These are phyloP conservation scores for Lissonota sp. DNA, from an alignment of 2,888 invertebrate species.

Conservation along the genomic window DNA sequence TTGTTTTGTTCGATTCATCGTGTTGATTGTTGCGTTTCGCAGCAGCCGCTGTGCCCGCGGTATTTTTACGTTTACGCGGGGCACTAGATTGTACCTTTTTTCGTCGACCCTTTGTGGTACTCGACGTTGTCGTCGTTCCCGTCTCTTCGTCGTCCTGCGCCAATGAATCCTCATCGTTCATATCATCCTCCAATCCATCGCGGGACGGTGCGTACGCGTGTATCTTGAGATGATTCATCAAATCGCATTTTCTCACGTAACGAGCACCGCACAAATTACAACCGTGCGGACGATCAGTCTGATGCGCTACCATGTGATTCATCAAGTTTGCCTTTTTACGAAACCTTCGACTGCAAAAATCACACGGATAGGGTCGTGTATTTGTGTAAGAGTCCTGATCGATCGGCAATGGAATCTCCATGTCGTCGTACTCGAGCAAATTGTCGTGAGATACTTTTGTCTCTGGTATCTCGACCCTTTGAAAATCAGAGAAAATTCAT, in stretches of 20 bases:
- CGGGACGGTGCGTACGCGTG: conserved; percentile 91
- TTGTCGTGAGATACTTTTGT: conserved; percentile 82
- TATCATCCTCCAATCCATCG: conserved; percentile 85
- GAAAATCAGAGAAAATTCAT: conserved; percentile 60
- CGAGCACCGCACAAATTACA: conserved; percentile 93
- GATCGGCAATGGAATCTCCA: conserved; percentile 91
- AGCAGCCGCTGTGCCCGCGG: conserved; percentile 74
- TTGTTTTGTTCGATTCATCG: conserved; percentile 54
- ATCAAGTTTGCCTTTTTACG: conserved; percentile 93
- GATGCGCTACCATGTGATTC: conserved; percentile 95
- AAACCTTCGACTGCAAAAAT: conserved; percentile 93
- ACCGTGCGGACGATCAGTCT: conserved; percentile 92
- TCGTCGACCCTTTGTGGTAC: conserved; percentile 78
- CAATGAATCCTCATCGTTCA: conserved; percentile 83
- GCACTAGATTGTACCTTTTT: conserved; percentile 81
- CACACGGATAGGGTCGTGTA: conserved; percentile 93
- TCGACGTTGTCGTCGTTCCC: conserved; percentile 45
- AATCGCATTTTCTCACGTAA: conserved; percentile 91
- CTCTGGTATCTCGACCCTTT: conserved; percentile 88
- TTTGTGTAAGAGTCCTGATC: conserved; percentile 92
- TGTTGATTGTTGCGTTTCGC: conserved; percentile 67
- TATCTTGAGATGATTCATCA: conserved; percentile 93
- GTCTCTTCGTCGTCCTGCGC: conserved; percentile 78
- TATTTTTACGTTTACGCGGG: conserved; percentile 81
- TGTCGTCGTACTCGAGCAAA: conserved; percentile 87